Evolutionary conservation across 2,113 vertebrate genomes (phyloP).

Genomic region (Colistium nudipinnis): DNA sequence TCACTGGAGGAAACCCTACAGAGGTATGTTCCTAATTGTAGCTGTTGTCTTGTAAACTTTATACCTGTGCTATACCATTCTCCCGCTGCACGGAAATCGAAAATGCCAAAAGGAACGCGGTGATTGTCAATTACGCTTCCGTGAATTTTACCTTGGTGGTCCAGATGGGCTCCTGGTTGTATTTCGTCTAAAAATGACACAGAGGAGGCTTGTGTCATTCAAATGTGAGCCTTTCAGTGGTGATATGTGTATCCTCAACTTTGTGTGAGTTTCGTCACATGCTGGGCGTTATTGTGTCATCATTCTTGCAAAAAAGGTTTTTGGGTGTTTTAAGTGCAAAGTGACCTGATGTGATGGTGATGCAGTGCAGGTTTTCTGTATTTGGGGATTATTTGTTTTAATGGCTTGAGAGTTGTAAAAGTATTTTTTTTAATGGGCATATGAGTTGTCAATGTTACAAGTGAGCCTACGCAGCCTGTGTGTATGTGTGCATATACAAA

Average conservation of each 20-base stretch:
- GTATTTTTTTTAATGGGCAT: background rate
- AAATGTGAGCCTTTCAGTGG: background rate
- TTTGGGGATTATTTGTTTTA: too few species aligned
- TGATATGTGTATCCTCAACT: too few species aligned
- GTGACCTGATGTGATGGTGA: background rate
- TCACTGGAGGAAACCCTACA: slow-evolving; percentile 25
- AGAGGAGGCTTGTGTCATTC: background rate
- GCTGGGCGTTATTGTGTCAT: too few species aligned
- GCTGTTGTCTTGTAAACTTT: slow-evolving; percentile 48
- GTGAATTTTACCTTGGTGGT: background rate
- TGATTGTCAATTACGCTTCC: background rate
- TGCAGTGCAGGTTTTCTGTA: too few species aligned
- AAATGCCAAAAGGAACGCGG: background rate
- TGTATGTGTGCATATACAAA: background rate
- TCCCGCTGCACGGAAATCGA: slow-evolving; percentile 2
- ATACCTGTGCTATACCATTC: slow-evolving; percentile 9
- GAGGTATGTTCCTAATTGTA: slow-evolving; percentile 64
- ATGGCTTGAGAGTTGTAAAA: too few species aligned
- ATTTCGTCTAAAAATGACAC: background rate
- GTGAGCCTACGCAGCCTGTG: background rate
- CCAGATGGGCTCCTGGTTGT: background rate
- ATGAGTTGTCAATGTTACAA: background rate
- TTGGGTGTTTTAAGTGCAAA: too few species aligned
- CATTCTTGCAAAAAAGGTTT: too few species aligned
- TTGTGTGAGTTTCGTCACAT: too few species aligned